Conservation (phyloP, 1,140 invertebrate species). For the Daktulosphaira vitifoliae region DNA sequence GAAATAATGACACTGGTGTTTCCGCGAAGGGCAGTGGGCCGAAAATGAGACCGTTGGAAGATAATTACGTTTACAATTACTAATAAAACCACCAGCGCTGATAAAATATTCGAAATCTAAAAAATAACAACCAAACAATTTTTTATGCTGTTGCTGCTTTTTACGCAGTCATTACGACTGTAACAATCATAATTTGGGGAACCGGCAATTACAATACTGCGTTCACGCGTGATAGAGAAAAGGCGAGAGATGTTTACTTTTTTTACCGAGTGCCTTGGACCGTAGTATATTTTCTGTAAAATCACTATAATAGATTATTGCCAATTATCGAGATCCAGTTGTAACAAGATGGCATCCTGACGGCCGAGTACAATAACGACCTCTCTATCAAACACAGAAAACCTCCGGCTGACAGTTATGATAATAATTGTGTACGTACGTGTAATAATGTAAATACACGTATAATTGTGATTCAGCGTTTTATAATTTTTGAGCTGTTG, state of each 20-base stretch:
- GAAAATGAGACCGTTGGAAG: too few species aligned
- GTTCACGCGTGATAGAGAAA: neutral
- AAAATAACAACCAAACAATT: neutral
- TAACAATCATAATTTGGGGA: constrained; percentile 2
- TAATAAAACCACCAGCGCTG: too few species aligned
- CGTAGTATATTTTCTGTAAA: constrained; percentile 22
- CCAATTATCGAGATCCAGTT: constrained; percentile 32
- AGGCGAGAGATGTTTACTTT: neutral
- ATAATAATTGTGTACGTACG: constrained; percentile 26
- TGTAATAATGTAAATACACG: constrained; percentile 31
- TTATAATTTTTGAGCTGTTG: constrained; percentile 32
- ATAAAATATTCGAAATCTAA: too few species aligned
- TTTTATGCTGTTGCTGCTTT: neutral
- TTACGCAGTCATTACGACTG: constrained; percentile 4
- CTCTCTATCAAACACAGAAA: constrained; percentile 29
- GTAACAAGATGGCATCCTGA: constrained; percentile 31
- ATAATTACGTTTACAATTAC: too few species aligned
- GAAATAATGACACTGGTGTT: too few species aligned
- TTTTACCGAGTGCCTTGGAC: constrained; percentile 9
- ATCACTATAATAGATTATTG: constrained; percentile 32
- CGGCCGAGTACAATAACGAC: constrained; percentile 19
- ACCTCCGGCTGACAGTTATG: constrained; percentile 21
- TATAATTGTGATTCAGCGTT: constrained; percentile 32
- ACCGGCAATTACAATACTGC: constrained; percentile 22
- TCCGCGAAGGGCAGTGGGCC: too few species aligned